Percentiles rank a stretch among this genome's conserved stretches.
phyloP scores from a whole-genome alignment of 2,797 vertebrate species.

The Emys orbicularis region DNA sequence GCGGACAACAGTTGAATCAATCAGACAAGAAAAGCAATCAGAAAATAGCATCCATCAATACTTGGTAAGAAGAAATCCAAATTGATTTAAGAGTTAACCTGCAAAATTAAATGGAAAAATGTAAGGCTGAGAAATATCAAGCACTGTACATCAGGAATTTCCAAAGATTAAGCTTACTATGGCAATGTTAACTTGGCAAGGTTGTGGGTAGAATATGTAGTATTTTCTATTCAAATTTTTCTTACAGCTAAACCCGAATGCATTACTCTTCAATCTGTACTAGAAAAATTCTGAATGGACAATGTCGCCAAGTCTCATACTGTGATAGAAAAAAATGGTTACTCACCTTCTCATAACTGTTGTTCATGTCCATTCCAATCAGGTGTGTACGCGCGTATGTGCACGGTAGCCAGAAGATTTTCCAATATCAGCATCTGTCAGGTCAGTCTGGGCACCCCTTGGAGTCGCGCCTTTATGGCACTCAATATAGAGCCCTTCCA shows the following conservation, averaged over 20 bases:
- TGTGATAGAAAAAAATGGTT: neutral
- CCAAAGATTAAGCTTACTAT: neutral
- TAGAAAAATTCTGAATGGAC: neutral
- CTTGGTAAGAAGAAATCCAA: conserved; percentile 85
- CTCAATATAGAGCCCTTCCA: no score
- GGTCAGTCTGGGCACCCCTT: no score
- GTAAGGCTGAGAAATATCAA: neutral
- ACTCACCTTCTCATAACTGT: no score
- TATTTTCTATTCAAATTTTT: neutral
- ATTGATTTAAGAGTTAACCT: neutral
- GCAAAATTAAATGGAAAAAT: neutral
- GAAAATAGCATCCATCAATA: conserved; percentile 88
- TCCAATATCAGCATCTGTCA: no score
- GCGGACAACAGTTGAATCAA: conserved; percentile 92
- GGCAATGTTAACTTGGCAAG: neutral
- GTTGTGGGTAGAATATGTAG: neutral
- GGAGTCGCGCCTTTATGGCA: no score
- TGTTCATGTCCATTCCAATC: no score
- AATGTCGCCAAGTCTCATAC: neutral
- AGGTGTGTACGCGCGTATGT: no score
- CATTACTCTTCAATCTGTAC: neutral
- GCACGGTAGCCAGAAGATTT: no score
- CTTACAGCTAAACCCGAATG: neutral
- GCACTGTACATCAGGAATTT: neutral
- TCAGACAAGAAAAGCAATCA: conserved; percentile 91